Evolutionary conservation across 2,797 vertebrate species (phyloP).

Genomic region (Schizopygopsis malacanthus): DNA sequence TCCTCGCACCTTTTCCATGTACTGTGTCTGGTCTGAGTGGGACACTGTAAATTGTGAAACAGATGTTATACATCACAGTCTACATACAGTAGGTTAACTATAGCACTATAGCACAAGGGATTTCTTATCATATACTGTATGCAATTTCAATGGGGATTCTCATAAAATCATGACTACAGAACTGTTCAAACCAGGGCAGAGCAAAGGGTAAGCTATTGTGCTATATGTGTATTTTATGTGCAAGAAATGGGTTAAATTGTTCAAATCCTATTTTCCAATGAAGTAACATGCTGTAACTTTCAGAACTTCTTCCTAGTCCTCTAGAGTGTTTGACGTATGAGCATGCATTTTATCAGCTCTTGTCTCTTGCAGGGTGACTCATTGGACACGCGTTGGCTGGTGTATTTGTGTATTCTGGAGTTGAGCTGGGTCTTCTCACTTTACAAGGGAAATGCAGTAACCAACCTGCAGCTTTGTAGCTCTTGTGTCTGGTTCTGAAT

Average conservation of each 20-base stretch:
- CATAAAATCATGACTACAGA: not conserved
- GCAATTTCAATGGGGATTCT: not conserved
- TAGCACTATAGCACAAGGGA: not conserved
- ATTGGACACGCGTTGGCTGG: conserved; percentile 28
- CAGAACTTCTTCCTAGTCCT: not conserved
- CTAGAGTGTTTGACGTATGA: not conserved
- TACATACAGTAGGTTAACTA: not conserved
- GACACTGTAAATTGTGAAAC: conserved; percentile 76
- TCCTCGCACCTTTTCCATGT: conserved; percentile 85
- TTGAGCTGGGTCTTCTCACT: conserved; percentile 3
- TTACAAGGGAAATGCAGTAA: not conserved
- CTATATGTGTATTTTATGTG: not conserved
- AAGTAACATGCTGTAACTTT: not conserved
- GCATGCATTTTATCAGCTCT: conserved; percentile 11
- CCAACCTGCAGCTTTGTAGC: conserved; percentile 90
- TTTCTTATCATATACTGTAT: not conserved
- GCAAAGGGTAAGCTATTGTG: not conserved
- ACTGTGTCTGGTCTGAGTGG: conserved; percentile 87
- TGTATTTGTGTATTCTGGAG: conserved; percentile 26
- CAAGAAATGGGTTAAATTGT: not conserved
- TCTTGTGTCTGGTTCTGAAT: conserved; percentile 90
- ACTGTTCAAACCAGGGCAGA: not conserved
- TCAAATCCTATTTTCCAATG: not conserved
- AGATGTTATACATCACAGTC: not conserved
- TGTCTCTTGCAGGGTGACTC: not conserved